These are phyloP conservation scores for Pomacea maculata DNA, from an alignment of 1,140 invertebrate species.

Conservation along the genomic window DNA sequence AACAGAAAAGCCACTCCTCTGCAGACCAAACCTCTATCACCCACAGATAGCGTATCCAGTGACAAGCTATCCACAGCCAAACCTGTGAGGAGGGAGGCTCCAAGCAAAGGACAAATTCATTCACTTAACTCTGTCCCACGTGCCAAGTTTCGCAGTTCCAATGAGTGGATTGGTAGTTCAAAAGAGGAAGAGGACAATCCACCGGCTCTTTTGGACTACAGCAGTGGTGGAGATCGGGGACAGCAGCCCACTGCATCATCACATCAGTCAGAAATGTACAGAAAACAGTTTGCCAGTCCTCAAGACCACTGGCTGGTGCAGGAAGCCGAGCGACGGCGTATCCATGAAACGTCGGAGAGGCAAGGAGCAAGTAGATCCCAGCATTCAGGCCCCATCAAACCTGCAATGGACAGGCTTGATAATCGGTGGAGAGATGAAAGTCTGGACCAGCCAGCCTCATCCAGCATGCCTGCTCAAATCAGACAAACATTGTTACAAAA, in stretches of 20 bases:
- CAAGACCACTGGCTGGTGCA: slow-evolving; percentile 68
- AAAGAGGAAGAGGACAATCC: not conserved
- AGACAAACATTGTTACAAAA: slow-evolving; percentile 39
- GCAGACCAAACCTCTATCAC: slow-evolving; percentile 27
- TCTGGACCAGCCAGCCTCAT: not conserved
- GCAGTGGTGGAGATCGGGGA: not conserved
- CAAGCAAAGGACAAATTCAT: slow-evolving; percentile 43
- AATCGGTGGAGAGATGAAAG: slow-evolving; percentile 45
- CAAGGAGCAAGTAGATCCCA: slow-evolving; percentile 24
- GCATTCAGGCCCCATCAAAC: slow-evolving; percentile 49
- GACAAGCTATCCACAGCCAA: slow-evolving; percentile 1
- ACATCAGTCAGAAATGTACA: slow-evolving; percentile 21
- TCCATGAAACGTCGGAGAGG: slow-evolving; percentile 37
- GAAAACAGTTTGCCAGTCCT: slow-evolving; percentile 44
- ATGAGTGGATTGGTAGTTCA: slow-evolving; percentile 38
- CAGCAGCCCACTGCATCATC: not conserved
- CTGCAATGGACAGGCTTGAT: slow-evolving; percentile 33
- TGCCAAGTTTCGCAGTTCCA: slow-evolving; percentile 37
- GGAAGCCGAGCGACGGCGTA: slow-evolving; percentile 86
- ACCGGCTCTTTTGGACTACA: not conserved
- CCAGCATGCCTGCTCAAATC: slow-evolving; percentile 32
- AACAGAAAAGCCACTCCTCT: slow-evolving; percentile 55
- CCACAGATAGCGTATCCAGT: not conserved
- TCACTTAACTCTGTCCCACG: slow-evolving; percentile 56
- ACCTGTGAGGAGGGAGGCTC: slow-evolving; percentile 32